Percentiles rank a stretch among this genome's conserved stretches.
Evolutionary conservation across 2,797 vertebrate species (phyloP).

Genomic region (Protonibea diacanthus): DNA sequence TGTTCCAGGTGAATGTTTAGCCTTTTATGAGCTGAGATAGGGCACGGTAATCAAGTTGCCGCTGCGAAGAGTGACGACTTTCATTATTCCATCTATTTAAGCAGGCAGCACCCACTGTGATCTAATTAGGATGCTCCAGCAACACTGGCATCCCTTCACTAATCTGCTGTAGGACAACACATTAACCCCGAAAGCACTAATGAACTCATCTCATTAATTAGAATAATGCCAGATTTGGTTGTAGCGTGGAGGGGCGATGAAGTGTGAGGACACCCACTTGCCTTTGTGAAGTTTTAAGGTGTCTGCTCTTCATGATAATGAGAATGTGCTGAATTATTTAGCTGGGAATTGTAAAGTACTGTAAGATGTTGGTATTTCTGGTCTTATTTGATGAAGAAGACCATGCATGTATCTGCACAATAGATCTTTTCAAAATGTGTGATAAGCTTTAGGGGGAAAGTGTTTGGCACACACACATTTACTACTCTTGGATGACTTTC

Average conservation of each 20-base stretch:
- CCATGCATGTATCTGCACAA: background rate
- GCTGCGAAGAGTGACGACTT: constrained; percentile 73
- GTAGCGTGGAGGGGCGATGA: constrained; percentile 28
- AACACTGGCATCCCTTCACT: constrained; percentile 62
- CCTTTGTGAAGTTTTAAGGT: constrained; percentile 60
- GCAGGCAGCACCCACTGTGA: constrained; percentile 72
- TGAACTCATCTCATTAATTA: constrained; percentile 79
- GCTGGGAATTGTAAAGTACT: constrained; percentile 24
- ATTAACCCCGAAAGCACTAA: constrained; percentile 77
- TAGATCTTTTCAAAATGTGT: background rate
- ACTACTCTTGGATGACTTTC: constrained; percentile 50
- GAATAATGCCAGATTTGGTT: constrained; percentile 66
- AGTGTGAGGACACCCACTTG: constrained; percentile 58
- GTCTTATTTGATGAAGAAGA: background rate
- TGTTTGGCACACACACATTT: background rate
- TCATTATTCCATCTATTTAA: constrained; percentile 75
- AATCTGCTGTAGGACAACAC: constrained; percentile 78
- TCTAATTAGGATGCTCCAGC: constrained; percentile 77
- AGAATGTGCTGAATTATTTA: constrained; percentile 63
- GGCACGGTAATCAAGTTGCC: constrained; percentile 63
- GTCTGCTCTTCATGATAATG: constrained; percentile 55
- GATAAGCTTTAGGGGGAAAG: constrained; percentile 15
- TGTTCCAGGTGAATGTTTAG: constrained; percentile 65
- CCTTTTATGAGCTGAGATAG: constrained; percentile 53
- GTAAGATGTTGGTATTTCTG: background rate